Base-by-base conservation (phyloP, 2,113 vertebrate species). In the Abramis brama region DNA sequence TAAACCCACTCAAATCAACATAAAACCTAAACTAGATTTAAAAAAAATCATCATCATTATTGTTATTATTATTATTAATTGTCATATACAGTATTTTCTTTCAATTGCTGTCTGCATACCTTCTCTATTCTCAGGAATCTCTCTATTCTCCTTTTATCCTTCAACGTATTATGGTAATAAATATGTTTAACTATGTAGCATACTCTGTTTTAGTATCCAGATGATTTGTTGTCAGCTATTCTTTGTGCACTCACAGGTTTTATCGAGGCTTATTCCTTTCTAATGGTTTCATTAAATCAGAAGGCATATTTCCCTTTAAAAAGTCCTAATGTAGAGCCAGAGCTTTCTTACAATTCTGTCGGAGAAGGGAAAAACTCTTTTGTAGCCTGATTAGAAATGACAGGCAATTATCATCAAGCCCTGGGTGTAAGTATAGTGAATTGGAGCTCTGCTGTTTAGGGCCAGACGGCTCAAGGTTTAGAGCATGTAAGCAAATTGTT, bases 391-490 rank as follows among this genome's bases (percentile, higher is more conserved):
- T 90, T 91, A 84, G 88, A 91, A 91, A 91, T 91, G 88, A 89
- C 90, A 90, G 80, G 88, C 88, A 91, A 91, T 93, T 91, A 91
- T 90, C 88, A 90, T 92, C 87, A 90, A 92, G 87, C 80, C 87
- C 89, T 89, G 85, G 68, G 86, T 90, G 88, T 89, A 91, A 91
- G 91, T 90, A 45, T 59, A 91, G 81, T 75, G 71, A 85, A 89
- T 88, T 71, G 66, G 76, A 75, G 74, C 83, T 85, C 62, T 47
- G 70, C 27, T 86, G 74, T 74, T 86, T 70, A 77, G 79, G 84
- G 88, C 62, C 77, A 33, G 62, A 83, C 39, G 23, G 83, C 50
- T 74, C 25, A 45, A 79, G 64, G 27, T 27, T 43, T 21, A 27
- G 57, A 68, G 7, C 17, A 50, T 25, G 50, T 39, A 27, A 62